phyloP scores from a whole-genome alignment of 2,888 invertebrate species.

The Eulithis testata region DNA sequence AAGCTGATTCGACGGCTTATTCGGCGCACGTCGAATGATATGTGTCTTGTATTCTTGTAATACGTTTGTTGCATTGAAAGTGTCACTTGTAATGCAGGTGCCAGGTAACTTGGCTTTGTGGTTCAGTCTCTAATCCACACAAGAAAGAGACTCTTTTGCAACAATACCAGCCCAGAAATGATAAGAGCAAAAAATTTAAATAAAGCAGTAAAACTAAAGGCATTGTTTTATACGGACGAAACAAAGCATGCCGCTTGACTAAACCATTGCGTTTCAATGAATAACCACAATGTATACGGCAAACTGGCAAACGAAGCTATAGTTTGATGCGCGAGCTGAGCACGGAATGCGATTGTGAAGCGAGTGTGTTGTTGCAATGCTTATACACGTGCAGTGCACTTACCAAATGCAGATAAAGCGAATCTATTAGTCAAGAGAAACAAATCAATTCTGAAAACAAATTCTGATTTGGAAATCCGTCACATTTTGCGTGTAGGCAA shows the following conservation, averaged over 20 bases:
- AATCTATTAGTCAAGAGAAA: conserved; percentile 10
- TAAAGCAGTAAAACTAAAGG: conserved; percentile 28
- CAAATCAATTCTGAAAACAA: neutral
- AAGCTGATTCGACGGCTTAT: too few species aligned
- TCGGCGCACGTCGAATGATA: too few species aligned
- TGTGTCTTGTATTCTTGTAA: too few species aligned
- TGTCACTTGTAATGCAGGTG: too few species aligned
- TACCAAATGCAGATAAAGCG: conserved; percentile 41
- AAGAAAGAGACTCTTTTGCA: neutral
- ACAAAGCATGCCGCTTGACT: conserved; percentile 38
- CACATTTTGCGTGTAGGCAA: neutral
- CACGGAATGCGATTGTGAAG: conserved; percentile 57
- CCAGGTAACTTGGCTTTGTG: too few species aligned
- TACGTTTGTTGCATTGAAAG: too few species aligned
- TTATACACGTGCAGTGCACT: conserved; percentile 49
- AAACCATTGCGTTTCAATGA: conserved; percentile 39
- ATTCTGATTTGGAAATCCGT: neutral
- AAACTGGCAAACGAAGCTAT: conserved; percentile 14
- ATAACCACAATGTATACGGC: conserved; percentile 40
- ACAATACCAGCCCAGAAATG: neutral
- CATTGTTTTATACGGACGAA: conserved; percentile 26
- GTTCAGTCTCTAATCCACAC: neutral
- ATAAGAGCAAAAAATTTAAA: conserved; percentile 19
- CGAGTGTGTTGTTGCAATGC: conserved; percentile 44
- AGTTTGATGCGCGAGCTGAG: conserved; percentile 37